These are phyloP conservation scores for Aviceda subcristata DNA, from an alignment of 2,113 vertebrate species.

Conservation along the genomic window DNA sequence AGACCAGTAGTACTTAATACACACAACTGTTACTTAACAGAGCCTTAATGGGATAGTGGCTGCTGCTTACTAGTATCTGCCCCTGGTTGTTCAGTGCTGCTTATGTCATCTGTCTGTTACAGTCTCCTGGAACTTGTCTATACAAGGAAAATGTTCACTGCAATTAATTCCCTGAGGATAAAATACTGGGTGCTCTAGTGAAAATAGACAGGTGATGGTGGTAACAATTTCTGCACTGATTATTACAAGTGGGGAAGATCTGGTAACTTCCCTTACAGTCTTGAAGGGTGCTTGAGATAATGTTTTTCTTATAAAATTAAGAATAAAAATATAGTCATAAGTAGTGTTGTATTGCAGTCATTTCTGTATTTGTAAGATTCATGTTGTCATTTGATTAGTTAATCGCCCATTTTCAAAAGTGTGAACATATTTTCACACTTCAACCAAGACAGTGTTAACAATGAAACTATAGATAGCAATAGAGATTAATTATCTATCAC, in stretches of 20 bases:
- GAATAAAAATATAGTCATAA: slow-evolving; percentile 51
- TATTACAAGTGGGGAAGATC: neutral
- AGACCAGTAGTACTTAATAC: neutral
- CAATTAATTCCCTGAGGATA: neutral
- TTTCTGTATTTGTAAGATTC: slow-evolving; percentile 74
- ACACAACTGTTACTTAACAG: neutral
- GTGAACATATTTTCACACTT: slow-evolving; percentile 83
- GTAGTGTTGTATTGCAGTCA: slow-evolving; percentile 63
- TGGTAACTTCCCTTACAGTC: neutral
- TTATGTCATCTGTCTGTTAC: neutral
- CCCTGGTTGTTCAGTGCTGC: neutral
- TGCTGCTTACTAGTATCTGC: neutral
- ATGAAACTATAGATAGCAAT: slow-evolving; percentile 84
- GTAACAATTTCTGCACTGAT: neutral
- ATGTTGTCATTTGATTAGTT: slow-evolving; percentile 82
- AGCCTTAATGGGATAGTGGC: neutral
- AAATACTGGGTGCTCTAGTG: neutral
- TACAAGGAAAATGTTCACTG: neutral
- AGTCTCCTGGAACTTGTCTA: neutral
- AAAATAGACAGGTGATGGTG: neutral
- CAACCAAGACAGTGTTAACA: slow-evolving; percentile 79
- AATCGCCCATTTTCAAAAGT: slow-evolving; percentile 78
- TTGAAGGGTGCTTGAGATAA: slow-evolving; percentile 11
- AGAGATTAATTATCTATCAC: slow-evolving; percentile 82
- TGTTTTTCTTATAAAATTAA: slow-evolving; percentile 38